These are phyloP conservation scores for Fratercula arctica DNA, from an alignment of 2,797 vertebrate species.

Conservation along the genomic window DNA sequence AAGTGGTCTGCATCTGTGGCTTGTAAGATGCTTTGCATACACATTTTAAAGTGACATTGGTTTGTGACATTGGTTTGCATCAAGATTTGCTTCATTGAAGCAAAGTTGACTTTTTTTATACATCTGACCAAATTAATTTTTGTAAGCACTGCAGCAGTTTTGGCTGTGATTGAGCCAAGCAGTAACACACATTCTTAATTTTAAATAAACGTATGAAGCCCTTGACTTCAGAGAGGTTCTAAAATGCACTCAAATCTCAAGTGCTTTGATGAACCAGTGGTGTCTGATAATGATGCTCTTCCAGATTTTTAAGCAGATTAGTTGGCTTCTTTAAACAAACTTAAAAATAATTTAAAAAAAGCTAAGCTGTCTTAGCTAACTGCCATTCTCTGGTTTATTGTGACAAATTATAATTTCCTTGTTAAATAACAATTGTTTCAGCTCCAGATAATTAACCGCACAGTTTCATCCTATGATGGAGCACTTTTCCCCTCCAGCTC, in stretches of 20 bases:
- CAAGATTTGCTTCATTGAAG: neutral
- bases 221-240: neutral
- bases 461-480: slow-evolving; percentile 54
- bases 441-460: slow-evolving; percentile 58
- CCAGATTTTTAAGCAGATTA: slow-evolving; percentile 34
- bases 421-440: slow-evolving; percentile 65
- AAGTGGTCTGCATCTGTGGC: neutral
- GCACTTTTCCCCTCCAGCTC: slow-evolving; percentile 34
- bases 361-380: slow-evolving; percentile 23
- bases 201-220: neutral
- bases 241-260: neutral
- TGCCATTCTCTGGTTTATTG: slow-evolving; percentile 32
- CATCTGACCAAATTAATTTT: neutral
- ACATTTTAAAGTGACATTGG: neutral
- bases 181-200: neutral
- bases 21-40: neutral
- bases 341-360: neutral
- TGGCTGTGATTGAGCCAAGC: neutral
- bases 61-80: neutral
- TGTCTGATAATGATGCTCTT: neutral
- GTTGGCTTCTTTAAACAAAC: slow-evolving; percentile 41
- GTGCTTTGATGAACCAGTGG: neutral
- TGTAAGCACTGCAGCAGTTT: neutral
- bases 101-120: neutral
- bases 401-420: slow-evolving; percentile 66